Evolutionary conservation across 37 sponge, comb jelly and placozoan genomes (phyloP), one percentile per base, ranked within the genome.

Genomic region (Trichoplax adhaerens): DNA sequence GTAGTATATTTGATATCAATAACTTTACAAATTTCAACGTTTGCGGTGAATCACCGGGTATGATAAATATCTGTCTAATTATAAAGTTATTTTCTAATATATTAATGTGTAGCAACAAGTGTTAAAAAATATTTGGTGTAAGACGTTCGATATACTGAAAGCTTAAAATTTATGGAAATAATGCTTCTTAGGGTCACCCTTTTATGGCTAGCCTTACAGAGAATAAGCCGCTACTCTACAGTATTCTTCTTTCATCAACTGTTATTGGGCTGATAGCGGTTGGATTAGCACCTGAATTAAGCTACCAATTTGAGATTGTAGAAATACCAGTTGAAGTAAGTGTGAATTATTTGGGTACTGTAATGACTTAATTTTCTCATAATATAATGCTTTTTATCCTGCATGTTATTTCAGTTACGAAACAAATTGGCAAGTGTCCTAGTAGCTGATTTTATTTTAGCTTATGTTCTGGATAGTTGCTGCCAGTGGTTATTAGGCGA

Each of bases 1-100:
- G 79, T 91, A 6, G 93, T 96, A 56, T 96, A 85, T 75, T 80
- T 96, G 58, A 86, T 96, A 52, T 84, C 86, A 55, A 71, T 96
- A n/a, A 80, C 89, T 1, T 86, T 96, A 85, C 99, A 96, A 61
- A 56, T 96, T 71, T 84, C 77, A 74, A 96, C 92, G 69, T 91
- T 91, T 76, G 86, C 86, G 10, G 84, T 96, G 67, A 96, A 96
- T 81, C 91, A 96, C 73, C 78, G 83, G 60, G 91, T 90, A 47
- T 67, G 82, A 52, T 5, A 29, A 12, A 60, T 60, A 12, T n/a
- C 62, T n/a, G 62, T n/a, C 12, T 12, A 60, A 60, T 60, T 60
- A 60, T 60, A 60, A 12, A n/a, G 12, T 60, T 10, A n/a, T 10
- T 60, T 10, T 60, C 12, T 60, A 12, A 60, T 12, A 12, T 10